A percentile compares a stretch with the other conserved stretches of the same genome.
These are phyloP conservation scores for Romanogobio albipinnatus DNA, from an alignment of 2,113 vertebrate species.

Conservation along the genomic window DNA sequence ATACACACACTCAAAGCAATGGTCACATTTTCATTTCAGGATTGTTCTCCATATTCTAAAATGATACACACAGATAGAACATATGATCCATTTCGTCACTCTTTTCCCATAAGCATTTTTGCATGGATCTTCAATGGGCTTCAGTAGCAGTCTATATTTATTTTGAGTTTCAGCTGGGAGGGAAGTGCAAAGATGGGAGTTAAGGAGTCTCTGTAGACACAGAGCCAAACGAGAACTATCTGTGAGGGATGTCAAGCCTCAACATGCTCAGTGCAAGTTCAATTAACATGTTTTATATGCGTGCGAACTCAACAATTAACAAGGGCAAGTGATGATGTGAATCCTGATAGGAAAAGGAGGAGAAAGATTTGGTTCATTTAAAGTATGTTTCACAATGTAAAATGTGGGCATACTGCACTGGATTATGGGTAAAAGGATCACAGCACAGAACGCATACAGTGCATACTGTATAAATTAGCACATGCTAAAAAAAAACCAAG, in stretches of 20 bases:
- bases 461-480: slow-evolving; percentile 32
- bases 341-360: not conserved
- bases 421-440: slow-evolving; percentile 27
- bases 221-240: not conserved
- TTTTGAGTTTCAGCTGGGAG: slow-evolving; percentile 8
- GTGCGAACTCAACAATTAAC: not conserved
- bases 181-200: slow-evolving; percentile 6
- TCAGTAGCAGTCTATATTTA: not conserved
- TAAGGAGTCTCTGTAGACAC: slow-evolving; percentile 11
- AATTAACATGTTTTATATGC: slow-evolving; percentile 26
- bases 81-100: slow-evolving; percentile 20
- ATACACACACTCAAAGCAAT: not conserved
- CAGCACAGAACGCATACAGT: slow-evolving; percentile 9
- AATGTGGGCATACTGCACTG: slow-evolving; percentile 13
- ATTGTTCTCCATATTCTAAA: not conserved
- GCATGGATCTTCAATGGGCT: slow-evolving; percentile 1
- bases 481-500: slow-evolving; percentile 7
- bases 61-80: not conserved
- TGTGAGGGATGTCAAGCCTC: slow-evolving; percentile 5
- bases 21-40: not conserved
- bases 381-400: not conserved
- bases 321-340: not conserved
- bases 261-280: slow-evolving; percentile 38
- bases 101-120: not conserved
- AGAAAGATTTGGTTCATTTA: not conserved